Conservation (phyloP, 2,888 invertebrate genomes). For the Agrilus biguttatus region DNA sequence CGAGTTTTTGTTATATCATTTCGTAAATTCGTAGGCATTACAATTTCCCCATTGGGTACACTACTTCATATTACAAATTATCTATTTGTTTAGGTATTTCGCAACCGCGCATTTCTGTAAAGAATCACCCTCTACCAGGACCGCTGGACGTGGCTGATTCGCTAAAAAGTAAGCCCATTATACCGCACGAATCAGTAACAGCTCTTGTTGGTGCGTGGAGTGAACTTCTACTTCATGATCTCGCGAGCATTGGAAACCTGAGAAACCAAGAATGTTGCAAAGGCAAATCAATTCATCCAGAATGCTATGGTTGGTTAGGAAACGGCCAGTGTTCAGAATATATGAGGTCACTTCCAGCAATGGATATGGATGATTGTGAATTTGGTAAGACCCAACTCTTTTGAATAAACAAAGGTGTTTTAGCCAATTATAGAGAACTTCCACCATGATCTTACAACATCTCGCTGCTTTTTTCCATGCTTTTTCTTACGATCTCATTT, state of each 20-base stretch:
- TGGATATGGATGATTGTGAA: constrained; percentile 44
- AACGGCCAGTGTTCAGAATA: constrained; percentile 46
- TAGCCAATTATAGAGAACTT: too few species aligned
- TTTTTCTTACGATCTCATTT: too few species aligned
- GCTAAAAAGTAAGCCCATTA: constrained; percentile 39
- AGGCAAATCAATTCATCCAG: constrained; percentile 31
- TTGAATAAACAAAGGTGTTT: too few species aligned
- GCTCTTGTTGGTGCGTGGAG: constrained; percentile 71
- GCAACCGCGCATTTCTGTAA: constrained; percentile 35
- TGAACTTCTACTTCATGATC: constrained; percentile 57
- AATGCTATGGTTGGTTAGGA: constrained; percentile 38
- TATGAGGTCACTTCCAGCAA: constrained; percentile 53
- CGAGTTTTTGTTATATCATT: too few species aligned
- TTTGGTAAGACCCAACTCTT: constrained; percentile 38
- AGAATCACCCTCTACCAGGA: constrained; percentile 46
- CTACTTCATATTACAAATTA: not conserved
- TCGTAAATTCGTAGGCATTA: too few species aligned
- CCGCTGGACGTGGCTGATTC: constrained; percentile 43
- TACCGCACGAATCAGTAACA: constrained; percentile 58
- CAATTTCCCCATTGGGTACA: too few species aligned
- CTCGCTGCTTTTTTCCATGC: too few species aligned
- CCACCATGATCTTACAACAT: too few species aligned
- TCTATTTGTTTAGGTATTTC: constrained; percentile 26
- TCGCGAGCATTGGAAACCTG: constrained; percentile 51
- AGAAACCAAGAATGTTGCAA: constrained; percentile 35